Evolutionary conservation across 2,797 vertebrate species (phyloP), one percentile per base, ranked within the genome.

Genomic region (Aulostomus chinensis): DNA sequence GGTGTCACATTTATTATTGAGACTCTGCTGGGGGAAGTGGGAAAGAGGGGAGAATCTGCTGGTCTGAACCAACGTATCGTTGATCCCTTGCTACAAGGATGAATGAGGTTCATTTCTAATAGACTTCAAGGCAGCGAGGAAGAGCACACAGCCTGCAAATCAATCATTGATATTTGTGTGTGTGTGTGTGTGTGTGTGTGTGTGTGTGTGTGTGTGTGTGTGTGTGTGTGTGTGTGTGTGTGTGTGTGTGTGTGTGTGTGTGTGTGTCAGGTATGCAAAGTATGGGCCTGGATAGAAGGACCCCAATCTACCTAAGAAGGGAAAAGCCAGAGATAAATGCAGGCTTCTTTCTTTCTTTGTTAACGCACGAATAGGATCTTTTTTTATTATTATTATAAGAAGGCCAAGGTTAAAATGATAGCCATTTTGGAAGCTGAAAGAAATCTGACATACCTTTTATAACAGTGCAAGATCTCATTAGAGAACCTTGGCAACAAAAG

Each of bases 1-100:
- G 76, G 58, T 83, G 71, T 90, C 65, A 65, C 39, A 74, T 60
- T 53, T 63, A 80, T 84, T 80, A 84, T 78, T 84, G 71, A 86
- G 72, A 64, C 58, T 59, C 45, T 28, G 61, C 67, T 40, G 37
- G 33, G 60, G 47, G 53, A 65, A 63, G 48, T 21, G 53, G 48
- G 67, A 58, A 41, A 6, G 36, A 61, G 43, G 18, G 40, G 50
- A 40, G 36, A 1, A 5, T 13, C 30, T 41, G 45, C 46, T 52
- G 61, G 62, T 73, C 49, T 56, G 39, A 58, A 46, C 17, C n/a
- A 11, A 66, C 17, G 18, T 37, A 60, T 26, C 32, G 6, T 16
- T 55, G 48, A 78, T 70, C 58, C 36, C 33, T 55, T 73, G 71
- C 55, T 69, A 75, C 51, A 18, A 76, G 71, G 56, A 87, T 81